Base-by-base conservation (phyloP, 2,113 vertebrate genomes). In the Sorex araneus region DNA sequence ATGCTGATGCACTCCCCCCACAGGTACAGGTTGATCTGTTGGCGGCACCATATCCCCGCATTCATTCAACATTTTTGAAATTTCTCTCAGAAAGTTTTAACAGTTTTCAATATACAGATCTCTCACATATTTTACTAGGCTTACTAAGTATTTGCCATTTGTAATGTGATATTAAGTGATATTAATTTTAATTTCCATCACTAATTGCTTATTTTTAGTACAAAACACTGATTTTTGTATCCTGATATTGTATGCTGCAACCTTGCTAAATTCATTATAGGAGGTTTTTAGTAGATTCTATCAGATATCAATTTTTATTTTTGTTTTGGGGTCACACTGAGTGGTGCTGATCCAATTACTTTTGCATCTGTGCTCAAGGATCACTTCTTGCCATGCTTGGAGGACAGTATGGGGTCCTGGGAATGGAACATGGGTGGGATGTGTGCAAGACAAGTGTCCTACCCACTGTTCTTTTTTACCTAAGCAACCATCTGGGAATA, bases 141-240 rank as follows among this genome's bases (percentile, higher is more conserved):
- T 45, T 70, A 73, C 30, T 79, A 73, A 45, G 5, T 28, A 30
- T 64, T 64, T 45, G 78, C 54, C 32, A 74, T 27, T 73, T 70
- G 43, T 82, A 11, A 83, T 8, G 4, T 87, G 50, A 50, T 43
- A 83, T 64, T 87, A 77, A 87, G 23, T 77, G 28, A 71, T 45
- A 77, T 9, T 87, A n/a, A 47, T 66, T 81, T 85, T 67, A 34
- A 78, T 79, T 84, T 73, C 8, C n/a, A 34, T 30, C 70, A 83
- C 34, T 40, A 57, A 21, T 73, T 40, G 3, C 25, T 60, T 70
- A 7, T 91, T 78, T 40, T 70, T 77, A 66, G 40, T 27, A 87
- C 63, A 63, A 19, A 1, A n/a, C 21, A 50, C 30, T 64, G 25
- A 54, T 50, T 71, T 94, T 76, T 82, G 3, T 23, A 70, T 54